phyloP scores from a whole-genome alignment of 2,113 vertebrate species.

The Centropus unirufus region DNA sequence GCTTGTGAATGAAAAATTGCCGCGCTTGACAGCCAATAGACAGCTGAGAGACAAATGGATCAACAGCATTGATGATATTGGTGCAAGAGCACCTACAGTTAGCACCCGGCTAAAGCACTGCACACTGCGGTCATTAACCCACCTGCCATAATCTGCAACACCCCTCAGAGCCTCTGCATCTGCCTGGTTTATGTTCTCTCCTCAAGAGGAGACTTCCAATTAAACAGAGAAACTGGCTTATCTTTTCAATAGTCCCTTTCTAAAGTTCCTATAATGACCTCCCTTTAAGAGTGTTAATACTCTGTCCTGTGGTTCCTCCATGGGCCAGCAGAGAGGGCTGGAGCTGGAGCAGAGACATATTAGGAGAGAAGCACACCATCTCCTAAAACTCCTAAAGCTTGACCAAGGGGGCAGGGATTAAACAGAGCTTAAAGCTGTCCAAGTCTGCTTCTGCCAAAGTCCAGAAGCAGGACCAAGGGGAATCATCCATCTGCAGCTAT shows the following conservation, averaged over 20 bases:
- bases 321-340: neutral
- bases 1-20: neutral
- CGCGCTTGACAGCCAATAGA: neutral
- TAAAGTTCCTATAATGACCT: neutral
- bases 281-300: neutral
- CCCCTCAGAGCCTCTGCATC: accelerated
- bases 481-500: neutral
- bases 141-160: no score
- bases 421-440: neutral
- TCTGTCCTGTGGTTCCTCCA: neutral
- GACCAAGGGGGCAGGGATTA: neutral
- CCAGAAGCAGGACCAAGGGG: neutral
- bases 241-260: neutral
- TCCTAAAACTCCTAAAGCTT: neutral
- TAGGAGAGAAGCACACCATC: neutral
- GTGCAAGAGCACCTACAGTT: neutral
- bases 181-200: neutral
- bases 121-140: accelerated
- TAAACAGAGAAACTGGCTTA: neutral
- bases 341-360: neutral
- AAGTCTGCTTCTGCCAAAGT: neutral
- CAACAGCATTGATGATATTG: neutral
- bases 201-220: neutral
- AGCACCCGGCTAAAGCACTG: neutral
- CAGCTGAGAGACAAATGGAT: neutral